phyloP scores from a whole-genome alignment of 2,113 vertebrate genomes.

The Arenaria interpres region DNA sequence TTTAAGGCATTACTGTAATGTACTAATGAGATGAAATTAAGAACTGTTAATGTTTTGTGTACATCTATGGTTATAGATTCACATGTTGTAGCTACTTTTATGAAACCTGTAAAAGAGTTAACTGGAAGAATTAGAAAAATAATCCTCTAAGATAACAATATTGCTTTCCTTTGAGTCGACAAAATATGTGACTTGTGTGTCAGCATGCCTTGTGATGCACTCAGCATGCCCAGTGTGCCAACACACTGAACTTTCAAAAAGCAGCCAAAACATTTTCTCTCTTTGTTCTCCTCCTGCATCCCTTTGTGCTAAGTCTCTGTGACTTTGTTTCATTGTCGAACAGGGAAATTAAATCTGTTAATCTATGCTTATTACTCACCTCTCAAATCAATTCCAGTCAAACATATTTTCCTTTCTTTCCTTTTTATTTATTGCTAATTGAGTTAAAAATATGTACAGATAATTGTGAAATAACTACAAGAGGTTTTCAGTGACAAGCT shows the following conservation, averaged over 20 bases:
- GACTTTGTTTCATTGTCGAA: conserved; percentile 52
- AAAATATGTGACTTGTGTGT: conserved; percentile 1
- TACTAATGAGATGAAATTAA: neutral
- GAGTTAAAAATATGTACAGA: conserved; percentile 25
- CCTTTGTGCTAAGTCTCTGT: conserved; percentile 53
- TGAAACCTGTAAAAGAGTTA: neutral
- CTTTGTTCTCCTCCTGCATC: conserved; percentile 56
- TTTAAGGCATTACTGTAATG: neutral
- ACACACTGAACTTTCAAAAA: conserved; percentile 33
- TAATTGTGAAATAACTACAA: conserved; percentile 13
- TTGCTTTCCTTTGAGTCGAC: conserved; percentile 22
- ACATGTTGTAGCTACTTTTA: neutral
- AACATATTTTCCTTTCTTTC: neutral
- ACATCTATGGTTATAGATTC: neutral
- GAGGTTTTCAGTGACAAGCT: neutral
- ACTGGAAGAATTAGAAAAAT: neutral
- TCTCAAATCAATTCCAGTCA: conserved; percentile 39
- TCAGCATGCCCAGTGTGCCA: conserved; percentile 34
- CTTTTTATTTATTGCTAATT: conserved; percentile 42
- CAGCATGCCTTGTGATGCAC: conserved; percentile 4
- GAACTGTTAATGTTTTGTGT: neutral
- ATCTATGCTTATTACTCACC: conserved; percentile 47
- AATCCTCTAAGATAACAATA: neutral
- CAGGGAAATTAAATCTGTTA: conserved; percentile 64
- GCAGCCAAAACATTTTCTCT: conserved; percentile 50